These are phyloP conservation scores for Stramonita haemastoma DNA, from an alignment of 2,888 invertebrate species.

Conservation along the genomic window DNA sequence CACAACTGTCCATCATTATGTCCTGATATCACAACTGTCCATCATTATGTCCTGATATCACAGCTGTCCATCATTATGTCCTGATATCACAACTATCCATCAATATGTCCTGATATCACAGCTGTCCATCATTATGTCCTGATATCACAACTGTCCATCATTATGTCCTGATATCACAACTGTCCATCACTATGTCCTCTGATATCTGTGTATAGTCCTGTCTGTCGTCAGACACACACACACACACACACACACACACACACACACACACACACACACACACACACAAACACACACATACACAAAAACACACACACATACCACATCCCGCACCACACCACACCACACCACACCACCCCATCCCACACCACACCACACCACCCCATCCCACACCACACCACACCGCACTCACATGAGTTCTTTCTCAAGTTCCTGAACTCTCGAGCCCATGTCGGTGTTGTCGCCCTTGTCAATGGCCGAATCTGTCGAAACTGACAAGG, in stretches of 20 bases:
- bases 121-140: too few species aligned
- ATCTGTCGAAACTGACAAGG: slow-evolving; percentile 70
- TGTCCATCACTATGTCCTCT: too few species aligned
- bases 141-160: too few species aligned
- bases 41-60: too few species aligned
- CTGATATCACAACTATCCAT: too few species aligned
- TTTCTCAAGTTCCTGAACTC: slow-evolving; percentile 73
- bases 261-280: not conserved
- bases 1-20: too few species aligned
- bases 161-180: too few species aligned
- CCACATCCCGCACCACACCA: not conserved
- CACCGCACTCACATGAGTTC: slow-evolving; percentile 74
- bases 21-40: too few species aligned
- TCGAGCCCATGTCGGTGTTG: slow-evolving; percentile 57
- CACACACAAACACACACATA: not conserved
- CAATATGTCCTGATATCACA: too few species aligned
- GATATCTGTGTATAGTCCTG: too few species aligned
- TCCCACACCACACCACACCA: not conserved
- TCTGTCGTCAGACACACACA: not conserved
- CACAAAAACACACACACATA: not conserved
- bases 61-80: too few species aligned
- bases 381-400: not conserved
- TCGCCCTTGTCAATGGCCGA: slow-evolving; percentile 72
- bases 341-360: not conserved
- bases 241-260: not conserved